Evolutionary conservation across 1,140 invertebrate species (phyloP).

Genomic region (Trichonephila clavata): DNA sequence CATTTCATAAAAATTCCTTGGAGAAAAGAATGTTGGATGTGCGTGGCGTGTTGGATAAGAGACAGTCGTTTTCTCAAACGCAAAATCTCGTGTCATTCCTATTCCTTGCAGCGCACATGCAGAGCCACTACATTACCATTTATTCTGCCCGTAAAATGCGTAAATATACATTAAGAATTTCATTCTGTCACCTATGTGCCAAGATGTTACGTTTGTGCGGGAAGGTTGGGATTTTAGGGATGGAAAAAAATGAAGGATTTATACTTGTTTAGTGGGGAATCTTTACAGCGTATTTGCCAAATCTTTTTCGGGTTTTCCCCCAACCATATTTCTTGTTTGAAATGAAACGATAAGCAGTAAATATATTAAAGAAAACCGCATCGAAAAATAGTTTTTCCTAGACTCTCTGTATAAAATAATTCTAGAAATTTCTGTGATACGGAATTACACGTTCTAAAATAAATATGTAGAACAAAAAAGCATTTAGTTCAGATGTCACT

Average conservation of each 20-base stretch:
- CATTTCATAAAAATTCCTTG: not conserved
- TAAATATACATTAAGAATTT: conserved; percentile 35
- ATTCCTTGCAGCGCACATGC: conserved; percentile 8
- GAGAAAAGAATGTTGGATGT: not conserved
- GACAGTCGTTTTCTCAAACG: conserved; percentile 4
- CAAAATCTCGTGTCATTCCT: conserved; percentile 1
- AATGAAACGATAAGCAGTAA: no score
- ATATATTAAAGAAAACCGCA: no score
- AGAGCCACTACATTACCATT: conserved; percentile 8
- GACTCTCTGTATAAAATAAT: no score
- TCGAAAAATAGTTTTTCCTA: no score
- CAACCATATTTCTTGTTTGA: no score
- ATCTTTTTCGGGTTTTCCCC: not conserved
- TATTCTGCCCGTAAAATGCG: conserved; percentile 39
- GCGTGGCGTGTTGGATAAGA: not conserved
- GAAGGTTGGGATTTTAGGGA: not conserved
- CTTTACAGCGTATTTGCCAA: not conserved
- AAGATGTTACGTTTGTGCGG: not conserved
- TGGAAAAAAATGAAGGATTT: not conserved
- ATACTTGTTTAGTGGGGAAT: not conserved
- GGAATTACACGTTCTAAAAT: no score
- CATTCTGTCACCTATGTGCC: not conserved
- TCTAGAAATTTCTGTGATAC: no score
- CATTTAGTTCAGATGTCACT: no score
- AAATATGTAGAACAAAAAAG: no score